A percentile compares a stretch with the other conserved stretches of the same genome.
Evolutionary conservation across 2,113 vertebrate species (phyloP).

Genomic region (Hemicordylus capensis): DNA sequence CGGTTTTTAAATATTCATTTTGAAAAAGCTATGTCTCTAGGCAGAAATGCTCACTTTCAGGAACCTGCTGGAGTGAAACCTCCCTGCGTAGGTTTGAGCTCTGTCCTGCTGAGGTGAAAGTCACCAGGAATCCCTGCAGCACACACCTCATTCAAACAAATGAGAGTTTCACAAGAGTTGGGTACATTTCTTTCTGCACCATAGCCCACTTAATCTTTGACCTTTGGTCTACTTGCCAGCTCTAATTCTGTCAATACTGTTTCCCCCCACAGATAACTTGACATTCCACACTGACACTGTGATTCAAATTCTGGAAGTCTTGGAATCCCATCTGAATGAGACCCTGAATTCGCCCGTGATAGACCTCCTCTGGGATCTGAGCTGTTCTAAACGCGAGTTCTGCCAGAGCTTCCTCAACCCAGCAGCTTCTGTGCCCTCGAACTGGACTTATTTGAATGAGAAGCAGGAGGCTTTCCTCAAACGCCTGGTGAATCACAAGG

Average conservation of each 20-base stretch:
- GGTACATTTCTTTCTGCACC: not conserved
- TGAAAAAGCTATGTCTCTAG: no score
- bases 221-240: not conserved
- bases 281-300: slow-evolving; percentile 77
- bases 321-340: slow-evolving; percentile 60
- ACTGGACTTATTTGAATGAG: not conserved
- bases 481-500: slow-evolving; percentile 40
- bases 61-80: not conserved
- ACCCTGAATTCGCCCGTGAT: slow-evolving; percentile 31
- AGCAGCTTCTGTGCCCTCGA: fast-evolving
- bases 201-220: not conserved
- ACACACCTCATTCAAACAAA: not conserved
- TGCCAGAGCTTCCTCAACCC: slow-evolving; percentile 56
- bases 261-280: slow-evolving; percentile 57
- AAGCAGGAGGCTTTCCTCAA: slow-evolving; percentile 58
- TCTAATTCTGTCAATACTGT: not conserved
- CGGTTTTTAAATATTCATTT: not conserved
- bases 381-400: slow-evolving; percentile 46
- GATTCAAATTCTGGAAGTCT: slow-evolving; percentile 69
- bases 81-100: not conserved
- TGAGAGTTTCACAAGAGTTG: not conserved
- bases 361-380: slow-evolving; percentile 47
- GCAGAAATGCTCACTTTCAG: not conserved
- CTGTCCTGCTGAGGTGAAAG: not conserved
- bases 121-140: not conserved